A percentile compares a stretch with the other conserved stretches of the same genome.
Evolutionary conservation across 1,140 invertebrate genomes (phyloP).

Genomic region (Sitobion miscanthi): DNA sequence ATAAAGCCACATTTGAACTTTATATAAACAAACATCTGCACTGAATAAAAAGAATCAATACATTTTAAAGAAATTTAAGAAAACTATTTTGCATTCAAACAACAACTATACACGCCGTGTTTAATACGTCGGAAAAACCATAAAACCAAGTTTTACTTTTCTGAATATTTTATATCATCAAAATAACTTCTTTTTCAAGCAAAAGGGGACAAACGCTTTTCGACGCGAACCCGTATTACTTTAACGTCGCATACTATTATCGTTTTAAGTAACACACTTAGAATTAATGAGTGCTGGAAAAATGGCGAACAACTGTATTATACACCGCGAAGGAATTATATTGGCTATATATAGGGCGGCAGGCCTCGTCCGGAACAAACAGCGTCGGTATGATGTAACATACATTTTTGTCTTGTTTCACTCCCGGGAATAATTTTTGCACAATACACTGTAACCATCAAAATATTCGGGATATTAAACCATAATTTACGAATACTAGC

Average conservation of each 20-base stretch:
- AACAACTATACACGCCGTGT: neutral
- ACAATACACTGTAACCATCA: neutral
- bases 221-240: neutral
- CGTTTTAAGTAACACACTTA: neutral
- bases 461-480: neutral
- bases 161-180: neutral
- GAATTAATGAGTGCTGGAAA: neutral
- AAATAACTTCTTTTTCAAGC: neutral
- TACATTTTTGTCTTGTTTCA: neutral
- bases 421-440: conserved; percentile 15
- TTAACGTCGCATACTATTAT: neutral
- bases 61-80: neutral
- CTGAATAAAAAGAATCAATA: neutral
- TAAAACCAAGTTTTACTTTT: neutral
- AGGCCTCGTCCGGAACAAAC: neutral
- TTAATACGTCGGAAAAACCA: neutral
- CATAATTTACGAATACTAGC: neutral
- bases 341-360: neutral
- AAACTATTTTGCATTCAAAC: neutral
- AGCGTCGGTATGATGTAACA: neutral
- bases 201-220: neutral
- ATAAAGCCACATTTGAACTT: neutral
- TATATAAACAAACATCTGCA: neutral
- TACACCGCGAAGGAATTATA: neutral
- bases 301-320: neutral